Base-by-base conservation (phyloP, 2,888 invertebrate species). In the Fissipunctia ypsillon region DNA sequence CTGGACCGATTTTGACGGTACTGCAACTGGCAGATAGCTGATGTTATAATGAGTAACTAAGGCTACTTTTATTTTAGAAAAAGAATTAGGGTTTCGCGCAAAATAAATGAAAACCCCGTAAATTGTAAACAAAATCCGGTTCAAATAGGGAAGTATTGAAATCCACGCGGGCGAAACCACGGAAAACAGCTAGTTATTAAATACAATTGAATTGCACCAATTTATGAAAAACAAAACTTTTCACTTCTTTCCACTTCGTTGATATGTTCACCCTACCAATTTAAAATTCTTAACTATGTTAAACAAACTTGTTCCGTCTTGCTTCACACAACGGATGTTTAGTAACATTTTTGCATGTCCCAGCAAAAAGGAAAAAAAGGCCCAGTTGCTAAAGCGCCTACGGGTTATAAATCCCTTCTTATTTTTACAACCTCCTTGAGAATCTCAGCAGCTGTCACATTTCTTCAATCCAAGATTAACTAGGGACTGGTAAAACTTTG, bases 381-480 rank as follows among this genome's bases (percentile, higher is more conserved):
- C 22, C 14, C 60, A 43, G 54, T 81, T 68, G 35, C 57, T 69
- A 83, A 80, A 84, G 57, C 59, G 76, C 84, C 80, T 71, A 59
- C 66, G 69, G 84, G 70, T 43, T 70, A 76, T 56, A 71, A 84
- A 76, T 75, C 77, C 69, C 65, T 78, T 73, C 65, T 66, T 69
- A 73, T 76, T 86, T 78, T 86, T 78, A 83, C 73, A 73, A 79
- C 76, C 63, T 65, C 54, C 69, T 48, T 67, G 83, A 56, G 81
- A 83, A 78, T 75, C 76, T 64, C 63, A 64, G 31, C 83, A 85
- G 76, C 85, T 85, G 85, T 72, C 72, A 61, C 66, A n/a, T 41
- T 73, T 71, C 77, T 78, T 80, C 50, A 75, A 64, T 38, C 45
- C 76, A 59, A 76, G 81, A 87, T 86, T 78, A 78, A 52, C 61